A percentile compares a stretch with the other conserved stretches of the same genome.
These are phyloP conservation scores for Vesta saturnalis DNA, from an alignment of 2,888 invertebrate genomes.

Conservation along the genomic window DNA sequence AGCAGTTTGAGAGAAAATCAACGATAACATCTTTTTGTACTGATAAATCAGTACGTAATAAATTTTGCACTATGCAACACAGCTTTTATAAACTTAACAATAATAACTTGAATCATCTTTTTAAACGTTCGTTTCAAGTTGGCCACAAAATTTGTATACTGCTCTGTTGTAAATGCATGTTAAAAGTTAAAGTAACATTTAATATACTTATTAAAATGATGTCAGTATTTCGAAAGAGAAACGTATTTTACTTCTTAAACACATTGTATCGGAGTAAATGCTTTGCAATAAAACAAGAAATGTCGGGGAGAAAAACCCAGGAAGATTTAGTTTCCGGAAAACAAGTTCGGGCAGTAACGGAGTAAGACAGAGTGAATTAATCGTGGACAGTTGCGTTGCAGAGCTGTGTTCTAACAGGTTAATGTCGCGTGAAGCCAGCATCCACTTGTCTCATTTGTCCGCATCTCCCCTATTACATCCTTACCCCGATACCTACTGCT, in stretches of 20 bases:
- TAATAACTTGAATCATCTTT: too few relatives aligned
- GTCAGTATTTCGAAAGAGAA: not conserved
- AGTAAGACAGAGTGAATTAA: constrained; percentile 53
- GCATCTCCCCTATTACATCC: constrained; percentile 39
- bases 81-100: too few relatives aligned
- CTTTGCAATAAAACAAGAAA: constrained; percentile 31
- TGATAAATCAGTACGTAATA: too few relatives aligned
- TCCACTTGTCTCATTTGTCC: constrained; percentile 59
- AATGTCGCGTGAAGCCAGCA: constrained; percentile 61
- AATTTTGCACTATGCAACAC: too few relatives aligned
- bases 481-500: constrained; percentile 33
- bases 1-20: too few relatives aligned
- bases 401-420: constrained; percentile 60
- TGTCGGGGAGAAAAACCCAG: constrained; percentile 34
- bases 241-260: constrained; percentile 8
- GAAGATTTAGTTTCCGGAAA: constrained; percentile 53
- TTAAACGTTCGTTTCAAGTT: too few relatives aligned
- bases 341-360: constrained; percentile 48
- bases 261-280: constrained; percentile 18
- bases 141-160: too few relatives aligned
- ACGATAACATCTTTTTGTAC: too few relatives aligned
- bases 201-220: not conserved
- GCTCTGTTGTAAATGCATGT: too few relatives aligned
- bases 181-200: too few relatives aligned
- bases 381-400: constrained; percentile 53